Base-by-base conservation (phyloP, 1,140 invertebrate genomes). In the Dendrolimus punctatus region DNA sequence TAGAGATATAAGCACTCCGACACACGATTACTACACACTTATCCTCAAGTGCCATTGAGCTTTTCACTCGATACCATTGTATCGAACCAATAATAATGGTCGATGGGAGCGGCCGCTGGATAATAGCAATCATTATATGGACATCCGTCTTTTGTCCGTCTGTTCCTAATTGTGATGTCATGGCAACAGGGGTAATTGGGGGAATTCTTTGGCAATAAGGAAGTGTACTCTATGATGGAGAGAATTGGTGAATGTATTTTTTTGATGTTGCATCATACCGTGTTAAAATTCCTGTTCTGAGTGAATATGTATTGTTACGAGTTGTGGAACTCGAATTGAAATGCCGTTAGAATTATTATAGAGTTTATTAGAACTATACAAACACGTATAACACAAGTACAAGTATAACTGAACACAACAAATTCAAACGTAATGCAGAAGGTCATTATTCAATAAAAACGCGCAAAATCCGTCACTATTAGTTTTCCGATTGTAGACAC, bases 71-170 rank as follows among this genome's bases (percentile, higher is more conserved):
- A 9, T 37, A 51, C 49, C 43, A 50, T 55, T 53, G 46, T 58
- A 45, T 40, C 8, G 23, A 8, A 23, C 45, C 9, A 52, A 39
- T 5, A 57, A 57, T 50, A 57, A 52, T 52, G 41, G 51, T 43
- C 42, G 59, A 69, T 62, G 23, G 23, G 62, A 44, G 59, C 38
- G 51, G 53, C 52, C 51, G 58, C 62, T 56, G 66, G 64, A 70
- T 77, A 77, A 75, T 71, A 64, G 60, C 58, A 51, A 66, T 73
- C 70, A 70, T 74, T 77, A 73, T 48, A 53, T 50, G 51, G 57
- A 46, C 48, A 66, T 68, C 65, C 65, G 66, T 65, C 71, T 73
- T 66, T 73, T 74, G 74, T 73, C 69, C 68, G 58, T 64, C 60
- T 49, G 57, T 55, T 61, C 57, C 54, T 71, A 75, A 73, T 75